These are phyloP conservation scores for Oligia strigilis DNA, from an alignment of 2,888 invertebrate genomes.

Conservation along the genomic window DNA sequence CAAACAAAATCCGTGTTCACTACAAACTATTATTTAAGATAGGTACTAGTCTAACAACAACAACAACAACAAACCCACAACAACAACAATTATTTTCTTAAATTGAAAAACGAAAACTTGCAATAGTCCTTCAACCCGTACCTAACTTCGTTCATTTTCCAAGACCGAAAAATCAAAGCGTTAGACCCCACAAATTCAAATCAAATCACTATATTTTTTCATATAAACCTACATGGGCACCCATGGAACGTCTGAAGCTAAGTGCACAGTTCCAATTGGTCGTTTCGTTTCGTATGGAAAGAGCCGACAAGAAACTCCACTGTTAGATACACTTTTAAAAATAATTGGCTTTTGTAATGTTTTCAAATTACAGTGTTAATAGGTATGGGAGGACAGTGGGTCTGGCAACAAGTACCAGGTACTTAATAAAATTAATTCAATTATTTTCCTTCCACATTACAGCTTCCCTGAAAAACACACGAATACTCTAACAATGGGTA, in stretches of 20 bases:
- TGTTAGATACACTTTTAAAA: not conserved
- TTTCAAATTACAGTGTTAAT: not conserved
- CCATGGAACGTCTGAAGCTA: not conserved
- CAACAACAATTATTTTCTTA: not conserved
- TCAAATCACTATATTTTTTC: not conserved
- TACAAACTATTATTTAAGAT: not conserved
- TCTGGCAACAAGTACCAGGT: too few relatives aligned
- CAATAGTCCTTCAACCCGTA: not conserved
- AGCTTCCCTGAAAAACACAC: slow-evolving; percentile 6
- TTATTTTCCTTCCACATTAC: not conserved
- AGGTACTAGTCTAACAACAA: not conserved
- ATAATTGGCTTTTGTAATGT: not conserved
- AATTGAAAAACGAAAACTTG: not conserved
- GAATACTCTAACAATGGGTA: not conserved
- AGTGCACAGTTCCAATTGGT: not conserved
- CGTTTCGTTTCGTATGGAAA: not conserved
- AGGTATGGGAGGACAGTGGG: not conserved
- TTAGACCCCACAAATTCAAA: not conserved
- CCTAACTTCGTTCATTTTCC: not conserved
- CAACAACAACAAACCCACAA: not conserved
- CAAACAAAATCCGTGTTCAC: not conserved
- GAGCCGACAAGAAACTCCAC: not conserved
- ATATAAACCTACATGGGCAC: not conserved
- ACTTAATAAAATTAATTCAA: slow-evolving; percentile 15
- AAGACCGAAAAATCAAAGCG: not conserved